Percentiles rank a stretch among this genome's conserved stretches.
phyloP scores from a whole-genome alignment of 2,888 invertebrate species.

The Temnothorax rugatulus region DNA sequence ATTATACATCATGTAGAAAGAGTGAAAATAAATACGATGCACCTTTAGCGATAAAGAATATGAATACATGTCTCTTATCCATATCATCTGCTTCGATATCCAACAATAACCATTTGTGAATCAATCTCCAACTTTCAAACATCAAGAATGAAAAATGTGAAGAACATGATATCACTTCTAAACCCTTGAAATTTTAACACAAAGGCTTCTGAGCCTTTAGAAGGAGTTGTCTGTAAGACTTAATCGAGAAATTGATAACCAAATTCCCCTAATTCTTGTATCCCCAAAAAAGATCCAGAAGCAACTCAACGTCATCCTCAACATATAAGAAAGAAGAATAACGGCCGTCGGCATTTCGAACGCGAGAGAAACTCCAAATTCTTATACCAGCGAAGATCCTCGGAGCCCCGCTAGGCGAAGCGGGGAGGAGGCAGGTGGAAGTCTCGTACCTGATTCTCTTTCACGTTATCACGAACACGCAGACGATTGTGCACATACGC shows the following conservation, averaged over 20 bases:
- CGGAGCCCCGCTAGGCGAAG: conserved; percentile 40
- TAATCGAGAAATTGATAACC: conserved; percentile 10
- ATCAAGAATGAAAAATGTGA: conserved; percentile 18
- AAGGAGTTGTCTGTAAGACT: not conserved
- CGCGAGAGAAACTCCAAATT: conserved; percentile 40
- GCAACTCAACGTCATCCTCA: not conserved
- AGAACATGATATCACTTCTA: not conserved
- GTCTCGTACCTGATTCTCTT: conserved; percentile 75
- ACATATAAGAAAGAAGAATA: conserved; percentile 32
- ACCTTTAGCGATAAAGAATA: conserved; percentile 7
- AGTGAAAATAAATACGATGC: not conserved
- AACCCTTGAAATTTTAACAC: not conserved
- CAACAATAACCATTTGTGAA: not conserved
- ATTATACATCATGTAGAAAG: not conserved
- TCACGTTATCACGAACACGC: conserved; percentile 70
- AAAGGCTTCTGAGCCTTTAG: not conserved
- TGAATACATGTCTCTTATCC: not conserved
- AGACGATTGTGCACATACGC: conserved; percentile 41
- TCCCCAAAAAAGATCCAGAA: not conserved
- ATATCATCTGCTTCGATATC: conserved; percentile 3
- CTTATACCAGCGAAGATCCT: conserved; percentile 49
- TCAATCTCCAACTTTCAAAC: not conserved
- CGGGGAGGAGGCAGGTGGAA: conserved; percentile 70
- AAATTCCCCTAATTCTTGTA: not conserved
- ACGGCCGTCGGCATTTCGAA: conserved; percentile 34